phyloP scores from a whole-genome alignment of 92 coral and sea anemone genomes.

The Zoanthus gigantus region DNA sequence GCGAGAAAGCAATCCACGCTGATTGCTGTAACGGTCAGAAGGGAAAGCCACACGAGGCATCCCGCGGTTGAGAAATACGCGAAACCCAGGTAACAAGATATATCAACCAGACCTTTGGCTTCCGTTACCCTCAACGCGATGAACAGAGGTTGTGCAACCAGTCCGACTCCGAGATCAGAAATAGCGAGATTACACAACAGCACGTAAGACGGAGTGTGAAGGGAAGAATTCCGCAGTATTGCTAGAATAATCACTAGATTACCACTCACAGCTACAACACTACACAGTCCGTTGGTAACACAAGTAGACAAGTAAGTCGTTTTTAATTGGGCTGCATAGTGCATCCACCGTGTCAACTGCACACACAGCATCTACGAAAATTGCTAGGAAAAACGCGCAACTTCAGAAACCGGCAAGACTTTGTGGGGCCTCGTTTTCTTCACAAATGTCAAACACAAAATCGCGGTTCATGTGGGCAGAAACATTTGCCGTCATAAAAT shows the following conservation, averaged over 20 bases:
- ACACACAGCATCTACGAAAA: background rate
- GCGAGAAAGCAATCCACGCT: conserved; percentile 67
- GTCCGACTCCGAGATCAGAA: conserved; percentile 15
- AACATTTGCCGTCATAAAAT: background rate
- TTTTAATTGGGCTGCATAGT: background rate
- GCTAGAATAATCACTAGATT: conserved; percentile 16
- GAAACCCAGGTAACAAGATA: conserved; percentile 10
- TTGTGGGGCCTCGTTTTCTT: background rate
- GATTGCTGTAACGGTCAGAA: conserved; percentile 66
- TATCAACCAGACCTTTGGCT: background rate
- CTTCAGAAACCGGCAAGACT: no score
- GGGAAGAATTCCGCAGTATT: conserved; percentile 12
- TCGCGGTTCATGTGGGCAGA: background rate
- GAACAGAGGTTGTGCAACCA: conserved; percentile 18
- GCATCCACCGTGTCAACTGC: conserved; percentile 23
- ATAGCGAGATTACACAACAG: conserved; percentile 15
- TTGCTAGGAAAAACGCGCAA: background rate
- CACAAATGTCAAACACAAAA: background rate
- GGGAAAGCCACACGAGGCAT: conserved; percentile 44
- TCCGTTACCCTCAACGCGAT: conserved; percentile 8
- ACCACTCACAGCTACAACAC: conserved; percentile 3
- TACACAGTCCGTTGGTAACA: conserved; percentile 19
- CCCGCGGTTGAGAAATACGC: conserved; percentile 34
- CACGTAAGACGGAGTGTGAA: conserved; percentile 30
- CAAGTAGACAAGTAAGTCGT: conserved; percentile 11